phyloP scores from a whole-genome alignment of 1,140 invertebrate species.

The Spodoptera litura region DNA sequence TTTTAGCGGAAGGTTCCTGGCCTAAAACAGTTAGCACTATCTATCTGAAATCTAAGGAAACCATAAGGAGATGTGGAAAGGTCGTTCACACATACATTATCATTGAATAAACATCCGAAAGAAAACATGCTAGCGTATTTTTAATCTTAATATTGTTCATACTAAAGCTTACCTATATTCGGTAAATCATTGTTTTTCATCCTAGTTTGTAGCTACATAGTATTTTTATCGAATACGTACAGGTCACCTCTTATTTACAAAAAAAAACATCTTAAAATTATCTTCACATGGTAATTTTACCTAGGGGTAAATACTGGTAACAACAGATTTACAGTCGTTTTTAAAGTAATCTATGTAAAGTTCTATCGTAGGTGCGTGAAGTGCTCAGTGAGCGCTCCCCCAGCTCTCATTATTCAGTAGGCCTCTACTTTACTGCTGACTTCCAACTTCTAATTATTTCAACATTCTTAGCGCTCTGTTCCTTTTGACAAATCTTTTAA shows the following conservation, averaged over 20 bases:
- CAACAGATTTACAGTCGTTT: slow-evolving; percentile 13
- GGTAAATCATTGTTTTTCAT: too few relatives aligned
- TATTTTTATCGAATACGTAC: too few relatives aligned
- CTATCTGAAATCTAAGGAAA: neutral
- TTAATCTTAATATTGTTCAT: too few relatives aligned
- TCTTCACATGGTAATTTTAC: too few relatives aligned
- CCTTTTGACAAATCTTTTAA: slow-evolving; percentile 47
- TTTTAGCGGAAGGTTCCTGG: slow-evolving; percentile 34
- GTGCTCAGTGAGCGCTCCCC: slow-evolving; percentile 29
- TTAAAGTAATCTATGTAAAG: slow-evolving; percentile 45
- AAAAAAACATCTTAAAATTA: too few relatives aligned
- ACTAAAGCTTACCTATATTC: too few relatives aligned
- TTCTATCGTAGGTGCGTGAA: slow-evolving; percentile 30
- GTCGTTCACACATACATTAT: too few relatives aligned
- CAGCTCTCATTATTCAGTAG: slow-evolving; percentile 52
- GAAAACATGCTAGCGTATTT: too few relatives aligned
- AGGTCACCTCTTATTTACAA: too few relatives aligned
- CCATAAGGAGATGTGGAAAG: too few relatives aligned
- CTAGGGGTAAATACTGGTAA: neutral
- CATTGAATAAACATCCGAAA: too few relatives aligned
- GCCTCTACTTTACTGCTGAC: slow-evolving; percentile 48
- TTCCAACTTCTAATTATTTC: slow-evolving; percentile 60
- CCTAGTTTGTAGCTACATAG: too few relatives aligned
- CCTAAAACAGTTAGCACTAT: neutral
- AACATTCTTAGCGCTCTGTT: slow-evolving; percentile 54